A percentile compares a stretch with the other conserved stretches of the same genome.
Conservation (phyloP, 1,140 invertebrate genomes). For the Drosophila nigrodunni region DNA sequence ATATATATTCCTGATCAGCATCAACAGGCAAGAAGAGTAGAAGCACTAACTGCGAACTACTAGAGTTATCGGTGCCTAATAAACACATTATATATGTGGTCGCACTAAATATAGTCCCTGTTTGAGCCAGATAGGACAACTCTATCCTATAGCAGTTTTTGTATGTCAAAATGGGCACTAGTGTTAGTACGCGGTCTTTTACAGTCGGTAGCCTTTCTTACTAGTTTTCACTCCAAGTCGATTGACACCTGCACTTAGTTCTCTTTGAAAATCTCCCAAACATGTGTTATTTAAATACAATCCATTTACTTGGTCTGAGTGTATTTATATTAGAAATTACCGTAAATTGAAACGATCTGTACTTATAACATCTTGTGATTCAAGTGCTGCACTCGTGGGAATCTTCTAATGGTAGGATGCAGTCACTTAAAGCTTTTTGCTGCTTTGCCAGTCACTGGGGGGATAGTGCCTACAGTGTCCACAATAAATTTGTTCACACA, state of each 20-base stretch:
- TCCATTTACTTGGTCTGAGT: slow-evolving; percentile 3
- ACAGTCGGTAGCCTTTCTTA: too few species aligned
- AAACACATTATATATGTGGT: too few species aligned
- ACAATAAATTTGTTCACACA: slow-evolving; percentile 57
- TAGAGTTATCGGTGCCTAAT: too few species aligned
- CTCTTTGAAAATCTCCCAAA: slow-evolving; percentile 1
- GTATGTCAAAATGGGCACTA: too few species aligned
- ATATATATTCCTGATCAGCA: too few species aligned
- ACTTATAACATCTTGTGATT: background rate
- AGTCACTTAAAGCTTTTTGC: slow-evolving; percentile 36
- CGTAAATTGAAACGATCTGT: slow-evolving; percentile 10
- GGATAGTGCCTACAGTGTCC: slow-evolving; percentile 17
- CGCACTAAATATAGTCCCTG: too few species aligned
- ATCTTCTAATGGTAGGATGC: slow-evolving; percentile 40
- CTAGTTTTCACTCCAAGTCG: background rate
- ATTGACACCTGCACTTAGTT: slow-evolving; percentile 34
- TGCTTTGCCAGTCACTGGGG: background rate
- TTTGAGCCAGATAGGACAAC: too few species aligned
- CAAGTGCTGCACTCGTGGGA: slow-evolving; percentile 40
- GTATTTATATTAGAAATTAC: slow-evolving; percentile 8
- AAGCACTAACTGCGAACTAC: too few species aligned
- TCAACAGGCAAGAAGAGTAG: too few species aligned
- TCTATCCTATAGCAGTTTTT: too few species aligned
- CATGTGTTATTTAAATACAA: background rate
- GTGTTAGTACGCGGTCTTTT: too few species aligned